Conservation (phyloP, 1,140 invertebrate species). For the Drosophila eugracilis region DNA sequence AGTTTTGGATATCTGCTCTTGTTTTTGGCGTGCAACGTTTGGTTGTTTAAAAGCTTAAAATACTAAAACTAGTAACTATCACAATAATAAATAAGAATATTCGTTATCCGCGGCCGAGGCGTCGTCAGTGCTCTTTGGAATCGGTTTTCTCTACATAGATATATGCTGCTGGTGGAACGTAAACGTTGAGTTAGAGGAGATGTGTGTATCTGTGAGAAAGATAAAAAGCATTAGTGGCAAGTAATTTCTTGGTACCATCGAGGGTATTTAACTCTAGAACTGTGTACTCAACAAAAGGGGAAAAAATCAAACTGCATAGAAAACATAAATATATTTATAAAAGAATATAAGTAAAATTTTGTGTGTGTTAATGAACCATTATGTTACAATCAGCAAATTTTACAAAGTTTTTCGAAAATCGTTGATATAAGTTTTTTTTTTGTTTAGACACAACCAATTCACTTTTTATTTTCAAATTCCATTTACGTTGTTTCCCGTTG, state of each 20-base stretch:
- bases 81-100: conserved; percentile 48
- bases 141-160: conserved; percentile 27
- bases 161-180: conserved; percentile 52
- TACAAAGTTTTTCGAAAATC: conserved; percentile 8
- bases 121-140: conserved; percentile 73
- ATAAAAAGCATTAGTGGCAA: conserved; percentile 57
- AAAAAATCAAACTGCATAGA: conserved; percentile 36
- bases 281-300: conserved; percentile 35
- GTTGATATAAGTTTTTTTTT: conserved; percentile 21
- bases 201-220: conserved; percentile 71
- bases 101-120: conserved; percentile 42
- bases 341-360: conserved; percentile 10
- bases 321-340: conserved; percentile 38
- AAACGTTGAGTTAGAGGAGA: conserved; percentile 36
- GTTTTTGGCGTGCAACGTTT: conserved; percentile 50
- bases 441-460: conserved; percentile 58
- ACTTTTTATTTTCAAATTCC: conserved; percentile 37
- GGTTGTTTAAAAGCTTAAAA: conserved; percentile 52
- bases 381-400: conserved; percentile 29
- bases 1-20: conserved; percentile 46
- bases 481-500: conserved; percentile 79
- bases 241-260: neutral
- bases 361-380: conserved; percentile 20
- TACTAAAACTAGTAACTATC: conserved; percentile 59
- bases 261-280: conserved; percentile 8